Evolutionary conservation across 2,797 vertebrate species (phyloP), one percentile per base, ranked within the genome.

Genomic region (Thunnus albacares): DNA sequence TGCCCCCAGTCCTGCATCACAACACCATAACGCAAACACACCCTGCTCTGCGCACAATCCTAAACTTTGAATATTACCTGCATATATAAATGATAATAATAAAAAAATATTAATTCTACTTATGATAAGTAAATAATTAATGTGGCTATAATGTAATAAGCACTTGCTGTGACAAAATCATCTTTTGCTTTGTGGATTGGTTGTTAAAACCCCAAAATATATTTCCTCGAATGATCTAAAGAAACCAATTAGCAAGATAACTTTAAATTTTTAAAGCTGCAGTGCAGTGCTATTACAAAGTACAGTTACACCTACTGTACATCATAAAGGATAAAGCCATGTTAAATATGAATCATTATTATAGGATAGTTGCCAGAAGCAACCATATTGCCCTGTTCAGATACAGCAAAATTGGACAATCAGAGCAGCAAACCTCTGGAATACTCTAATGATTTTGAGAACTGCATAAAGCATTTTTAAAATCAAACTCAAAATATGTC

Each of bases 1-100:
- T 82, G 82, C 84, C 79, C 74, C 62, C 43, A 68, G 63, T 35
- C 66, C 73, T 41, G 75, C 71, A 77, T 61, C 70, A 53, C 76
- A 57, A 62, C 69, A 60, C 45, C 52, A 1, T 7, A 82, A 85
- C 35, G 26, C 81, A 72, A 79, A 81, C 80, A 68, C 22, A 67
- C 56, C 45, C 52, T 9, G 30, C 51, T 22, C 43, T n/a, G n/a
- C 12, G 3, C 53, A 22, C 17, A n/a, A 18, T 28, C 62, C 43
- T 20, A 22, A 57, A 68, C 43, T 58, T 67, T 4, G 4, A 79
- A 62, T 64, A 61, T 47, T 35, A 59, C 20, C 22, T 4, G 17
- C 20, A 41, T n/a, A 45, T 58, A 58, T 51, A 38, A 71, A 68
- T 30, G 18, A 45, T 33, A 61, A 71, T 55, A 28, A 58, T 61